Percentiles rank a stretch among this genome's conserved stretches.
phyloP scores from a whole-genome alignment of 64 coral and sea anemone genomes.

The Trachythela sp. region DNA sequence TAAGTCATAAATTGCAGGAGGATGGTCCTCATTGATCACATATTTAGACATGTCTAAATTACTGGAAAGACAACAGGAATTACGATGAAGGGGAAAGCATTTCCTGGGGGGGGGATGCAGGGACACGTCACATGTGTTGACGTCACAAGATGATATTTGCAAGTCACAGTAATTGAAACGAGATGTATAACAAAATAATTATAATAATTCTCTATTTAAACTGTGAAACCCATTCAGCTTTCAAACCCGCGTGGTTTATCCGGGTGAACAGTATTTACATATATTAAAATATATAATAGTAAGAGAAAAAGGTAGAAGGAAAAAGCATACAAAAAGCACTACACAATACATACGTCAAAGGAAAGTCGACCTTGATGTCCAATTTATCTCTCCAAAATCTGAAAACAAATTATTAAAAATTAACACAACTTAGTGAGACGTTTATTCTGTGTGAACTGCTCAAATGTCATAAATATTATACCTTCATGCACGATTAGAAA shows the following conservation, averaged over 20 bases:
- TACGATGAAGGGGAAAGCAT: neutral
- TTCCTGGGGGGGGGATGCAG: neutral
- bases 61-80: conserved; percentile 39
- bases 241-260: too few relatives aligned
- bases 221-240: neutral
- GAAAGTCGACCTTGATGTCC: conserved; percentile 76
- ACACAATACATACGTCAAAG: conserved; percentile 53
- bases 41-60: conserved; percentile 75
- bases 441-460: too few relatives aligned
- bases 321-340: neutral
- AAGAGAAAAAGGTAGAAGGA: too few relatives aligned
- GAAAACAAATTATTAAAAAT: neutral
- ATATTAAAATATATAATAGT: too few relatives aligned
- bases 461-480: too few relatives aligned
- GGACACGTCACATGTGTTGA: too few relatives aligned
- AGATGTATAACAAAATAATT: neutral
- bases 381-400: conserved; percentile 96
- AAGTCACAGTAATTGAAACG: too few relatives aligned
- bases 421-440: neutral
- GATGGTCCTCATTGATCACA: conserved; percentile 65
- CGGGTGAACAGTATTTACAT: too few relatives aligned
- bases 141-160: too few relatives aligned
- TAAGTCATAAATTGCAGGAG: conserved; percentile 69
- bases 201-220: neutral
- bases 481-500: too few relatives aligned